Evolutionary conservation across 2,888 invertebrate species (phyloP).

Genomic region (Mamestra brassicae): DNA sequence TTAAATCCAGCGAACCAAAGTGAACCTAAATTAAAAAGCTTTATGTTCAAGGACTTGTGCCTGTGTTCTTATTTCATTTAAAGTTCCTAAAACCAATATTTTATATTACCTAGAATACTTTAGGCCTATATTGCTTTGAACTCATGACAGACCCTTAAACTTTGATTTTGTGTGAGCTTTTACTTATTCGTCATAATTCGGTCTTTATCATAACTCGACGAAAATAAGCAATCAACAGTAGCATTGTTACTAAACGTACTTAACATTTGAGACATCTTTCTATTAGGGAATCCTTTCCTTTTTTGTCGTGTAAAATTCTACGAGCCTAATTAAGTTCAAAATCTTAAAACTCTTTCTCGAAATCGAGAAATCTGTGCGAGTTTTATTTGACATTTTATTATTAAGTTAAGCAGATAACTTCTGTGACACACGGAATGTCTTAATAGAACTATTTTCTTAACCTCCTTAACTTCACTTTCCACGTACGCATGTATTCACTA

Average conservation of each 20-base stretch:
- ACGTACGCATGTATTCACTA: not conserved
- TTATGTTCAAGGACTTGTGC: slow-evolving; percentile 26
- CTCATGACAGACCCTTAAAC: not conserved
- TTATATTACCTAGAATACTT: slow-evolving; percentile 11
- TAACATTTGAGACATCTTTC: too few species aligned
- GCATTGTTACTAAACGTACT: too few species aligned
- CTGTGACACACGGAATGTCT: not conserved
- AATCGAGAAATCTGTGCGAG: too few species aligned
- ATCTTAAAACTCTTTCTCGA: too few species aligned
- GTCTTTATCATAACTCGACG: not conserved
- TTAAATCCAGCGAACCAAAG: slow-evolving; percentile 32
- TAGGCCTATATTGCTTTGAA: not conserved
- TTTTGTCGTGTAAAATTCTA: too few species aligned
- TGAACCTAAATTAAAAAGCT: slow-evolving; percentile 44
- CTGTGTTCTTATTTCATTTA: slow-evolving; percentile 25
- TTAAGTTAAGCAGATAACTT: too few species aligned
- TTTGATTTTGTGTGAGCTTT: not conserved
- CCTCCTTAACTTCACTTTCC: slow-evolving; percentile 8
- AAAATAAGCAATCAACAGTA: too few species aligned
- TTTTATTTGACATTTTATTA: too few species aligned
- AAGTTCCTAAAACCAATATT: slow-evolving; percentile 22
- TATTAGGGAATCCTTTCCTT: too few species aligned
- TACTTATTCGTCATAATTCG: not conserved
- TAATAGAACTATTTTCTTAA: slow-evolving; percentile 17
- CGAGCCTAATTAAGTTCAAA: too few species aligned